These are phyloP conservation scores for Acleris laterana DNA, from an alignment of 2,888 invertebrate genomes.

Conservation along the genomic window DNA sequence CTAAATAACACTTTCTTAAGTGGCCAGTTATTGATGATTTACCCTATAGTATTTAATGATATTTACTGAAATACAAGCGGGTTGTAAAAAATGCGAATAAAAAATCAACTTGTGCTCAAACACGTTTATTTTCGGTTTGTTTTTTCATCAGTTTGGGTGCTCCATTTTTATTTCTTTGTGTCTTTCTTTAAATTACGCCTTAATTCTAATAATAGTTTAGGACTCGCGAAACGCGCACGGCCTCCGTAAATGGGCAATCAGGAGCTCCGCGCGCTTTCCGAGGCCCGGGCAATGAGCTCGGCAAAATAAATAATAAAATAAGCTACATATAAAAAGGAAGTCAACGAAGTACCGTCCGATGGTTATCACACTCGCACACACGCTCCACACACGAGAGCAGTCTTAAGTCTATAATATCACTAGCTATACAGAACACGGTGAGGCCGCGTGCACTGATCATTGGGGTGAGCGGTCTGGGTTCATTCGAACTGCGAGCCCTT, in stretches of 20 bases:
- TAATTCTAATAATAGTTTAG: slow-evolving; percentile 78
- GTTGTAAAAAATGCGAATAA: slow-evolving; percentile 50
- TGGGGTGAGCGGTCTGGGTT: slow-evolving; percentile 61
- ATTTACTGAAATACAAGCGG: not conserved
- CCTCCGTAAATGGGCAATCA: slow-evolving; percentile 81
- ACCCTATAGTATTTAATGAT: not conserved
- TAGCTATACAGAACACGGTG: slow-evolving; percentile 80
- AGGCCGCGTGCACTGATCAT: slow-evolving; percentile 75
- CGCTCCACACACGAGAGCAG: slow-evolving; percentile 74
- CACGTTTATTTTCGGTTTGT: slow-evolving; percentile 80
- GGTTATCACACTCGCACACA: slow-evolving; percentile 73
- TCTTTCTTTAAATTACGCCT: slow-evolving; percentile 79
- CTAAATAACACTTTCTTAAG: no score
- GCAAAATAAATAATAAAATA: slow-evolving; percentile 82
- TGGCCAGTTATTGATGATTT: no score
- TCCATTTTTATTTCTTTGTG: slow-evolving; percentile 78
- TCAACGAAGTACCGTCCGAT: slow-evolving; percentile 78
- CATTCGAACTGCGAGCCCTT: slow-evolving; percentile 86
- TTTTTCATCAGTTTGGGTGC: slow-evolving; percentile 79
- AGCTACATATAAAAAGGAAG: slow-evolving; percentile 74
- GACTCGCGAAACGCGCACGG: slow-evolving; percentile 66
- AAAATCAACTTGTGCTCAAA: slow-evolving; percentile 73
- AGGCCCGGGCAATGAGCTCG: slow-evolving; percentile 81
- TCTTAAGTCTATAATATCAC: slow-evolving; percentile 81
- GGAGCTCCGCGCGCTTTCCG: slow-evolving; percentile 65